phyloP scores from a whole-genome alignment of 2,888 invertebrate species.

The Marasmarcha lunaedactyla region DNA sequence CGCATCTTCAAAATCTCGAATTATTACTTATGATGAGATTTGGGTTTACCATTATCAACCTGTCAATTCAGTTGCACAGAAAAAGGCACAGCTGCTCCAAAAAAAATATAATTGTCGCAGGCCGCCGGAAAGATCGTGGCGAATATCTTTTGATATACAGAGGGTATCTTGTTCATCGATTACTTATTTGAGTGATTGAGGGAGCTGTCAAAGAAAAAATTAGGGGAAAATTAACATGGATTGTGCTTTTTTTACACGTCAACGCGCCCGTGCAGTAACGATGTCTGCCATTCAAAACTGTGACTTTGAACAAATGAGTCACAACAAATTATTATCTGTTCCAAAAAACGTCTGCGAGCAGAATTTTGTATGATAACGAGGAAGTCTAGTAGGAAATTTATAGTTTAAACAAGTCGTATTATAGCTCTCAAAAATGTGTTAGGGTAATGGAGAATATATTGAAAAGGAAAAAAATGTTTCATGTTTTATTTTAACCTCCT shows the following conservation, averaged over 20 bases:
- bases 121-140: constrained; percentile 55
- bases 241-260: not conserved
- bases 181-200: not conserved
- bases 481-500: constrained; percentile 5
- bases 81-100: constrained; percentile 13
- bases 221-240: not conserved
- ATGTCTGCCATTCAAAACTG: constrained; percentile 4
- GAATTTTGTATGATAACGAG: not conserved
- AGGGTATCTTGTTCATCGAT: not conserved
- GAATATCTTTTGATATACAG: constrained; percentile 10
- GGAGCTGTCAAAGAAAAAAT: not conserved
- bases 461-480: constrained; percentile 4
- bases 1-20: constrained; percentile 11
- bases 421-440: constrained; percentile 6
- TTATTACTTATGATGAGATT: constrained; percentile 14
- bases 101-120: constrained; percentile 16
- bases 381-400: constrained; percentile 2
- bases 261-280: not conserved
- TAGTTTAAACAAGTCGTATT: constrained; percentile 5
- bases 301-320: constrained; percentile 6
- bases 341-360: not conserved
- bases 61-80: constrained; percentile 14
- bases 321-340: constrained; percentile 9
- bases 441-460: constrained; percentile 4
- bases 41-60: constrained; percentile 16